Evolutionary conservation across 1,140 invertebrate genomes (phyloP).

Genomic region (Bombus breviceps): DNA sequence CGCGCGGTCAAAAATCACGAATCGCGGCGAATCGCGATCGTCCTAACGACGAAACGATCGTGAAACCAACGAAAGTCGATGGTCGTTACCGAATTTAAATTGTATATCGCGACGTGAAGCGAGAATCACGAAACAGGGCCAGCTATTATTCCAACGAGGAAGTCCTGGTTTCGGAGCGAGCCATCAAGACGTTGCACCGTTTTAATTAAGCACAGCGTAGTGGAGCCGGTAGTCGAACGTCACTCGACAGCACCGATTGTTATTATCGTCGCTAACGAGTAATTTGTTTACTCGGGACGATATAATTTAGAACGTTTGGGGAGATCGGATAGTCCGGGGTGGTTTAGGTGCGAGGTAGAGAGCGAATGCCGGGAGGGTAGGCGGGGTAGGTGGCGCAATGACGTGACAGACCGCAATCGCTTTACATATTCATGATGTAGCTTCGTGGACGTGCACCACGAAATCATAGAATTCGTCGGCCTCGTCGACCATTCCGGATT

Average conservation of each 20-base stretch:
- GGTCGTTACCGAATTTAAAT: conserved; percentile 28
- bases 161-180: neutral
- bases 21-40: too few relatives aligned
- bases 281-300: conserved; percentile 55
- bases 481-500: conserved; percentile 57
- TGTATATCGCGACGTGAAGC: neutral
- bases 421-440: conserved; percentile 71
- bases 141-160: conserved; percentile 10
- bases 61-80: neutral
- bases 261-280: conserved; percentile 49
- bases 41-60: conserved; percentile 13
- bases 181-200: neutral
- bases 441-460: conserved; percentile 59
- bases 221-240: neutral
- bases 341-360: neutral
- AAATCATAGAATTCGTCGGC: conserved; percentile 65
- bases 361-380: neutral
- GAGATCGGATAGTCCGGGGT: conserved; percentile 49
- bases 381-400: conserved; percentile 30
- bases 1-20: too few relatives aligned
- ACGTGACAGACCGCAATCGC: conserved; percentile 65
- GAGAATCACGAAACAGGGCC: neutral
- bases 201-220: conserved; percentile 27
- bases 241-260: conserved; percentile 43
- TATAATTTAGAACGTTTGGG: conserved; percentile 56